Percentiles rank a stretch among this genome's conserved stretches.
phyloP scores from a whole-genome alignment of 1,140 invertebrate genomes.

The Polyergus mexicanus region DNA sequence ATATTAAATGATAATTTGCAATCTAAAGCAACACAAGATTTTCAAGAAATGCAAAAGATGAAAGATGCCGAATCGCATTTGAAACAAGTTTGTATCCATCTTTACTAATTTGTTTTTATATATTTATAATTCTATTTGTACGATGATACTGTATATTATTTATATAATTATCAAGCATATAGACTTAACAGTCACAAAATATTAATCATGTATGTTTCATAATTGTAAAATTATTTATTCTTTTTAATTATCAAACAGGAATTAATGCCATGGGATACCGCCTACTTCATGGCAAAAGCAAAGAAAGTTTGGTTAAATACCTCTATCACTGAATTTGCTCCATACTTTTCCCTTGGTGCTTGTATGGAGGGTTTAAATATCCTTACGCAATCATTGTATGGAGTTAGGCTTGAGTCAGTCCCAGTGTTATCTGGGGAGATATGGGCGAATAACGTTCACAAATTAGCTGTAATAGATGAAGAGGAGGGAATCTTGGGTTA shows the following conservation, averaged over 20 bases:
- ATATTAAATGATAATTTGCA: slow-evolving; percentile 91
- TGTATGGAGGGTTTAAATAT: slow-evolving; percentile 98
- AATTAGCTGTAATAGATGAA: slow-evolving; percentile 94
- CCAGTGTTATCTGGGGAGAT: slow-evolving; percentile 90
- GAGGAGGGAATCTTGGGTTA: slow-evolving; percentile 94
- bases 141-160: background rate
- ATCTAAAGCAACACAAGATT: slow-evolving; percentile 90
- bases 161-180: slow-evolving; percentile 3
- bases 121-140: slow-evolving; percentile 24
- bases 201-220: background rate
- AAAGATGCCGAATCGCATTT: slow-evolving; percentile 88
- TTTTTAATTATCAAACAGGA: slow-evolving; percentile 69
- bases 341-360: slow-evolving; percentile 97
- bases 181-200: background rate
- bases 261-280: slow-evolving; percentile 94
- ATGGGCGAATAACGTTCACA: slow-evolving; percentile 96
- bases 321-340: slow-evolving; percentile 90
- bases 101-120: background rate
- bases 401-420: slow-evolving; percentile 91
- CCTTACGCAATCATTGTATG: slow-evolving; percentile 93
- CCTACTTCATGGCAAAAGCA: slow-evolving; percentile 92
- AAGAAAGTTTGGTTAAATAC: slow-evolving; percentile 91
- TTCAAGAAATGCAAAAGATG: slow-evolving; percentile 91
- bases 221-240: slow-evolving; percentile 10
- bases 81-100: slow-evolving; percentile 76